Evolutionary conservation across 1,140 invertebrate species (phyloP).

Genomic region (Sitobion miscanthi): DNA sequence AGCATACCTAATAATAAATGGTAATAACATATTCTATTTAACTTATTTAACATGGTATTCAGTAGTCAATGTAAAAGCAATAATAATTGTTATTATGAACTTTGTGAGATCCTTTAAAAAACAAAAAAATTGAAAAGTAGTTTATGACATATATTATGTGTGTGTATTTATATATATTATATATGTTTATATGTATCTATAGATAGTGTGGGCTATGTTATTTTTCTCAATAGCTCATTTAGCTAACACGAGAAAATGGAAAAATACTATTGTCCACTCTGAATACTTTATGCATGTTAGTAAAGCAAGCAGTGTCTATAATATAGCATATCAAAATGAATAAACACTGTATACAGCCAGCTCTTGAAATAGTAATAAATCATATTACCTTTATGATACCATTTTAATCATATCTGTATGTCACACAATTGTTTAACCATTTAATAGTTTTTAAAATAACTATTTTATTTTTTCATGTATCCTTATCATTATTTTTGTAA

Average conservation of each 20-base stretch:
- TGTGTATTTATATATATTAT: not conserved
- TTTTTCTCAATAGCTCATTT: not conserved
- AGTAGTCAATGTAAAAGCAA: constrained; percentile 55
- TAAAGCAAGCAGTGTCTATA: not conserved
- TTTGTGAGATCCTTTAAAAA: not conserved
- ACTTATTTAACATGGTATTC: constrained; percentile 51
- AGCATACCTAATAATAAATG: constrained; percentile 45
- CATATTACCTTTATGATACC: not conserved
- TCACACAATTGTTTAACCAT: not conserved
- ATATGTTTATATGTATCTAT: not conserved
- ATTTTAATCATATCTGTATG: constrained; percentile 38
- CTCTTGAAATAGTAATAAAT: constrained; percentile 19
- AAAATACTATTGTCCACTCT: not conserved
- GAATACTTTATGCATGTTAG: not conserved
- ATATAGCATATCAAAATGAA: constrained; percentile 29
- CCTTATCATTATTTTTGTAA: constrained; percentile 9
- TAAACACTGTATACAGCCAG: not conserved
- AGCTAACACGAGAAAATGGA: not conserved
- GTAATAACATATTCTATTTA: constrained; percentile 43
- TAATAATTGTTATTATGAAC: constrained; percentile 50
- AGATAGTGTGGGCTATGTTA: not conserved
- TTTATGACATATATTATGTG: constrained; percentile 4
- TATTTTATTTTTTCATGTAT: not conserved
- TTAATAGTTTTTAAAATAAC: constrained; percentile 12
- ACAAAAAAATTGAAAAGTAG: not conserved